Evolutionary conservation across 1,140 invertebrate species (phyloP).

Genomic region (Aphidius gifuensis): DNA sequence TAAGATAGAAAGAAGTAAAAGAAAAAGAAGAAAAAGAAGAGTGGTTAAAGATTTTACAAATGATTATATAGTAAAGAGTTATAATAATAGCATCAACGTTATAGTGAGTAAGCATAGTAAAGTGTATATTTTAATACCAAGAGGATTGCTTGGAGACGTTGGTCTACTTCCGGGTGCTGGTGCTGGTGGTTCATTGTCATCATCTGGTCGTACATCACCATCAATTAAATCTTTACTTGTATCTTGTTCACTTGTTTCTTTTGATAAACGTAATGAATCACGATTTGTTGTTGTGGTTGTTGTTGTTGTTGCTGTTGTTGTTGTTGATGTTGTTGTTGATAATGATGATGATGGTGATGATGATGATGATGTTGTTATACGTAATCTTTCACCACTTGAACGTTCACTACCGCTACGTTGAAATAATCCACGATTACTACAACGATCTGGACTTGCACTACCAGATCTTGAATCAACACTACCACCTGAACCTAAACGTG

Average conservation of each 20-base stretch:
- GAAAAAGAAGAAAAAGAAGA: no score
- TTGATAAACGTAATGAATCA: slow-evolving; percentile 38
- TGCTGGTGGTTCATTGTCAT: slow-evolving; percentile 53
- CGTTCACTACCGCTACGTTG: slow-evolving; percentile 45
- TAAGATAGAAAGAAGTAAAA: no score
- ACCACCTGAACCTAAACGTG: slow-evolving; percentile 47
- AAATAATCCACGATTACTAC: slow-evolving; percentile 33
- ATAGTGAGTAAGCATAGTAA: no score
- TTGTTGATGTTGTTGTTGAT: no score
- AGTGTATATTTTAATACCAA: slow-evolving; percentile 31
- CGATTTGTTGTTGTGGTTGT: slow-evolving; percentile 27
- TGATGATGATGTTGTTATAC: slow-evolving; percentile 37
- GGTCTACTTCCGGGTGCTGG: slow-evolving; percentile 52
- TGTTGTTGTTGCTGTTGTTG: no score
- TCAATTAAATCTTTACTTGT: slow-evolving; percentile 45
- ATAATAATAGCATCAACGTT: no score
- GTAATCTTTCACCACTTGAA: slow-evolving; percentile 43
- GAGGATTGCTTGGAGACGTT: slow-evolving; percentile 46
- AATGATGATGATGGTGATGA: no score
- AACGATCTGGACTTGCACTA: slow-evolving; percentile 49
- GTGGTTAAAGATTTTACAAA: no score
- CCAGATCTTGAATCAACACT: slow-evolving; percentile 50
- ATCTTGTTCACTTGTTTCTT: slow-evolving; percentile 43
- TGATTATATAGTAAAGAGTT: no score
- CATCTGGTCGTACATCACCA: slow-evolving; percentile 44